Evolutionary conservation across 2,113 vertebrate genomes (phyloP).

Genomic region (Rhagologus leucostigma): DNA sequence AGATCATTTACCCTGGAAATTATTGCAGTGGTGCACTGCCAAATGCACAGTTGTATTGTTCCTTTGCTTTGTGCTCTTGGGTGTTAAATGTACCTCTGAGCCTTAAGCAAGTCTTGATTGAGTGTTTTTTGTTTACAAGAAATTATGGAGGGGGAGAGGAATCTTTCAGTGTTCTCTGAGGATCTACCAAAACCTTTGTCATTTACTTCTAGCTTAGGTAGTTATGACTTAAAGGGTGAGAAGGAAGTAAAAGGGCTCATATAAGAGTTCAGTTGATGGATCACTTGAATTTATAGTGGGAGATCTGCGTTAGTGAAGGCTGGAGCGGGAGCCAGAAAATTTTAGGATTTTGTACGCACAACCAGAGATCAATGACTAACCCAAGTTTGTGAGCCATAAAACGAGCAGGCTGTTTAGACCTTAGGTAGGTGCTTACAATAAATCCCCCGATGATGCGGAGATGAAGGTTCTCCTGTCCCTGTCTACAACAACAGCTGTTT

Average conservation of each 20-base stretch:
- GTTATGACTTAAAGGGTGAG: not conserved
- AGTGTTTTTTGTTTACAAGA: not conserved
- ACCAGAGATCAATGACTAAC: not conserved
- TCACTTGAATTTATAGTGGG: not conserved
- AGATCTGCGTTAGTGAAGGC: not conserved
- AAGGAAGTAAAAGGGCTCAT: not conserved
- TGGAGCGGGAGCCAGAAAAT: not conserved
- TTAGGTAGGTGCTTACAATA: not conserved
- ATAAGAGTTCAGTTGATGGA: not conserved
- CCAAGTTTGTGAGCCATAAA: not conserved
- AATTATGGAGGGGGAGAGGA: not conserved
- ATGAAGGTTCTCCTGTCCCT: not conserved
- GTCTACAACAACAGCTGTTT: not conserved
- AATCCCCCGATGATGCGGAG: not conserved
- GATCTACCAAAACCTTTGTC: not conserved
- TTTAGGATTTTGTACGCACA: not conserved
- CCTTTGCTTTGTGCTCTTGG: constrained; percentile 8
- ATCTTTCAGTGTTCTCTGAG: not conserved
- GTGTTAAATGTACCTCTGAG: constrained; percentile 13
- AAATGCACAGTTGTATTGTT: constrained; percentile 6
- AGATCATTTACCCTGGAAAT: constrained; percentile 24
- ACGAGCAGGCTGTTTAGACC: not conserved
- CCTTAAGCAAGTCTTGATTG: not conserved
- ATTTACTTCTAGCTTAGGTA: not conserved
- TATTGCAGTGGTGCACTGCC: not conserved